These are phyloP conservation scores for Cephus spinipes DNA, from an alignment of 2,888 invertebrate genomes.

Conservation along the genomic window DNA sequence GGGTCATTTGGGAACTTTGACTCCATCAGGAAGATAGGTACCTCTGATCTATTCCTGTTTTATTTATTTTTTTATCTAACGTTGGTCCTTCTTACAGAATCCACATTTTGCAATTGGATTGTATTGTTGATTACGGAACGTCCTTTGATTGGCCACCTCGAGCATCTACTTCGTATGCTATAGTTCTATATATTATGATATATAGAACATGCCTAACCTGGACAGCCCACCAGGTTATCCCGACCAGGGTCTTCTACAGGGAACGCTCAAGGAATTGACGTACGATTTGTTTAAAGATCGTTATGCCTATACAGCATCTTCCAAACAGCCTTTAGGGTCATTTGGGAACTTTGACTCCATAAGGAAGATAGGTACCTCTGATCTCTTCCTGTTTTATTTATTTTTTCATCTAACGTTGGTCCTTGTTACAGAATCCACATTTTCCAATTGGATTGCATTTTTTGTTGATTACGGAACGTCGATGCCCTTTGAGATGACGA, in stretches of 20 bases:
- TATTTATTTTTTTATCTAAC: too few species aligned
- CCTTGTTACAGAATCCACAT: background rate
- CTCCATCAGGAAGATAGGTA: background rate
- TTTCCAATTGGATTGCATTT: background rate
- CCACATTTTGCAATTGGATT: too few species aligned
- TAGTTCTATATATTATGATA: background rate
- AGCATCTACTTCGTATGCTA: constrained; percentile 2
- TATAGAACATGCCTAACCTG: background rate
- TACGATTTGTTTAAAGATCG: constrained; percentile 43
- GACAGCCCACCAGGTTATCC: background rate
- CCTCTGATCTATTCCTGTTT: background rate
- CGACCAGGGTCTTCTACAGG: background rate
- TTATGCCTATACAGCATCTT: constrained; percentile 23
- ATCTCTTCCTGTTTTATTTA: background rate
- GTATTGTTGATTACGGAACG: too few species aligned
- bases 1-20: background rate
- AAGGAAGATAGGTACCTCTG: background rate
- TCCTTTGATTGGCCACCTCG: constrained; percentile 14
- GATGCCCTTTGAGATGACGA: background rate
- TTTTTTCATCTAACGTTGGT: background rate
- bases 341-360: background rate
- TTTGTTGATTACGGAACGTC: too few species aligned
- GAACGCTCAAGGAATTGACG: constrained; percentile 27
- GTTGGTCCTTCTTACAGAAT: too few species aligned
- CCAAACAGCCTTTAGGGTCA: background rate